Percentiles rank a stretch among this genome's conserved stretches.
These are phyloP conservation scores for Branchellion lobata DNA, from an alignment of 2,888 invertebrate genomes.

Conservation along the genomic window DNA sequence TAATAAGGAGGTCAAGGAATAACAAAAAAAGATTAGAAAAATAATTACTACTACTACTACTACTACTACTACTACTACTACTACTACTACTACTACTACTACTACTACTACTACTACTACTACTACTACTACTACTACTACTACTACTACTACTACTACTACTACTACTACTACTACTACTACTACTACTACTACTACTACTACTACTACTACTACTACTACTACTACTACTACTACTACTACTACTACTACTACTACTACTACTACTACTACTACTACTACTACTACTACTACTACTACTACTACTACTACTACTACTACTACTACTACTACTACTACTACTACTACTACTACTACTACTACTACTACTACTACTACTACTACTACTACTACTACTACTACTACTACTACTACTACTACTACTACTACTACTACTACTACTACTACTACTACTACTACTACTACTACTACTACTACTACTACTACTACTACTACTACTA, in stretches of 20 bases:
- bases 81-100: not conserved
- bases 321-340: slow-evolving; percentile 4
- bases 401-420: slow-evolving; percentile 6
- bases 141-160: slow-evolving; percentile 6
- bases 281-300: slow-evolving; percentile 10
- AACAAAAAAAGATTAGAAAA: too few species aligned
- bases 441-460: slow-evolving; percentile 46
- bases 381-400: slow-evolving; percentile 19
- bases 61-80: not conserved
- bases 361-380: slow-evolving; percentile 17
- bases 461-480: slow-evolving; percentile 46
- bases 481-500: slow-evolving; percentile 46
- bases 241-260: slow-evolving; percentile 46
- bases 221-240: slow-evolving; percentile 46
- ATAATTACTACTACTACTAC: not conserved
- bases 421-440: slow-evolving; percentile 37
- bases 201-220: slow-evolving; percentile 44
- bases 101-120: not conserved
- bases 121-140: not conserved
- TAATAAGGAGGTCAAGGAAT: too few species aligned
- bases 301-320: slow-evolving; percentile 22
- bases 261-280: slow-evolving; percentile 43
- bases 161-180: slow-evolving; percentile 15
- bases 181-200: slow-evolving; percentile 28
- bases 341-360: slow-evolving; percentile 20